Conservation (phyloP, 2,888 invertebrate genomes). For the Pheosia gnoma region DNA sequence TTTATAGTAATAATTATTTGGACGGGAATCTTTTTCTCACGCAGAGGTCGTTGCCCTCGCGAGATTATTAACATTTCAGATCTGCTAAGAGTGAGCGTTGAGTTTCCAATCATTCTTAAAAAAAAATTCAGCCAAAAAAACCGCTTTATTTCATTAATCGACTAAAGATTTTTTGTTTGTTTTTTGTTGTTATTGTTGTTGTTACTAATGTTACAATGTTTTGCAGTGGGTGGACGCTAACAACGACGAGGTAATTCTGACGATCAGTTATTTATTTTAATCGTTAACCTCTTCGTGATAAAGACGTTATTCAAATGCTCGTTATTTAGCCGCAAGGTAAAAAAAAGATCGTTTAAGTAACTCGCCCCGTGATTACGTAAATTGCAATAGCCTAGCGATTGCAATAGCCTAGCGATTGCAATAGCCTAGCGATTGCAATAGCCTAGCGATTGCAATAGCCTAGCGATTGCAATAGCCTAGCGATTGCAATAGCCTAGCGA, state of each 20-base stretch:
- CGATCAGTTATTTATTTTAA: conserved; percentile 38
- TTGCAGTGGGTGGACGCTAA: conserved; percentile 88
- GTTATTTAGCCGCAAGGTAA: too few relatives aligned
- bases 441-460: too few relatives aligned
- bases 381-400: too few relatives aligned
- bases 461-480: too few relatives aligned
- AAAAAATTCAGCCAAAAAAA: background rate
- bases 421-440: too few relatives aligned
- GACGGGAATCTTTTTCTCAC: background rate
- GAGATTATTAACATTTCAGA: background rate
- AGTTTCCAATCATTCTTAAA: background rate
- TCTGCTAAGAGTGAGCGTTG: background rate
- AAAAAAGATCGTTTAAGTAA: too few relatives aligned
- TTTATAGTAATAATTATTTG: conserved; percentile 8
- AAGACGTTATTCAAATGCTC: conserved; percentile 31
- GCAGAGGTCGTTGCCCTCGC: too few relatives aligned
- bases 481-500: too few relatives aligned
- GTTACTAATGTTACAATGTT: conserved; percentile 80
- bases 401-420: too few relatives aligned
- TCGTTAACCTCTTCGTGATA: conserved; percentile 28
- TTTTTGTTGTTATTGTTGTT: conserved; percentile 46
- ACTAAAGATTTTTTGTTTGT: conserved; percentile 42
- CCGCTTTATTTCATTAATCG: conserved; percentile 7
- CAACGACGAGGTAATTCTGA: conserved; percentile 85
- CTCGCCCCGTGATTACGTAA: too few relatives aligned